Percentiles rank a stretch among this genome's conserved stretches.
Conservation (phyloP, 2,797 vertebrate species). For the Scarus forsteni region DNA sequence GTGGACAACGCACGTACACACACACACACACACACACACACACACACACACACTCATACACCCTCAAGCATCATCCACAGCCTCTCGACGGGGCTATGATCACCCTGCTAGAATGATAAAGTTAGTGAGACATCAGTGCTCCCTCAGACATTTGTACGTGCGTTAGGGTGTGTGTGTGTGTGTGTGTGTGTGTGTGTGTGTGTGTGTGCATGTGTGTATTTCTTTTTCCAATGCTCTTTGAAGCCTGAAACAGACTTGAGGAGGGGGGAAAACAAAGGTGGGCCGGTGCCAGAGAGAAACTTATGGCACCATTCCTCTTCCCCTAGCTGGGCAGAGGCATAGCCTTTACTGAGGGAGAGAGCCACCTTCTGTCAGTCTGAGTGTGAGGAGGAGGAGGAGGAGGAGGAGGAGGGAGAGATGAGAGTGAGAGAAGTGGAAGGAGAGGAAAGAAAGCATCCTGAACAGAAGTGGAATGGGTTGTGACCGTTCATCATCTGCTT, state of each 20-base stretch:
- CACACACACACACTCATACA: conserved; percentile 46
- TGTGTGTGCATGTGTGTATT: conserved; percentile 42
- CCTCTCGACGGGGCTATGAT: conserved; percentile 82
- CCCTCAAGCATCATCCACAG: conserved; percentile 70
- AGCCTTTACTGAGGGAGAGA: conserved; percentile 84
- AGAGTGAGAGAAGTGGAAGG: conserved; percentile 34
- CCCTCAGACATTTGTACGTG: conserved; percentile 70
- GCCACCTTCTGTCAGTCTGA: conserved; percentile 76
- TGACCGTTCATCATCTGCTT: conserved; percentile 36
- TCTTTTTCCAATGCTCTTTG: conserved; percentile 85
- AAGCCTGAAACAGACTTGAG: conserved; percentile 87
- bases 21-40: conserved; percentile 22
- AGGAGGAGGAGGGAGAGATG: conserved; percentile 7
- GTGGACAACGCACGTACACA: conserved; percentile 59
- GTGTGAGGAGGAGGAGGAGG: background rate
- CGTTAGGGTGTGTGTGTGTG: background rate
- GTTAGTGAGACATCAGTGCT: conserved; percentile 87
- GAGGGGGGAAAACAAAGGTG: conserved; percentile 86
- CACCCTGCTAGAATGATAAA: conserved; percentile 87
- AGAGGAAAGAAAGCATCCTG: conserved; percentile 23
- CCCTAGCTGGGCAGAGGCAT: conserved; percentile 83
- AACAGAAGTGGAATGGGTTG: conserved; percentile 24
- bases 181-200: conserved; percentile 10
- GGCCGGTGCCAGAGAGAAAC: conserved; percentile 86
- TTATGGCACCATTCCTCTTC: conserved; percentile 87